Conservation (phyloP, 2,797 vertebrate genomes). For the Channa striata region DNA sequence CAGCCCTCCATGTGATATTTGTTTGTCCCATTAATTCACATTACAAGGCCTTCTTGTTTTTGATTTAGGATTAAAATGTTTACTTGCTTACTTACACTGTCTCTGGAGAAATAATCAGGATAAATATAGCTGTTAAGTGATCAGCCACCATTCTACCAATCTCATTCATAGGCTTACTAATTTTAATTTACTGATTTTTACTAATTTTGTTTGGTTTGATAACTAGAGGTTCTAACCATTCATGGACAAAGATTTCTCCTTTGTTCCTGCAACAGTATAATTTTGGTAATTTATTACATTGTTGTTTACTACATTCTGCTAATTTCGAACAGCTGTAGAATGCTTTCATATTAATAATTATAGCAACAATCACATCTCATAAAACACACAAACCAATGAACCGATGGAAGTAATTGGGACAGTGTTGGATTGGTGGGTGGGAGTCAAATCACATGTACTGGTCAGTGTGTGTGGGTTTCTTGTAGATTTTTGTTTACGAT, state of each 20-base stretch:
- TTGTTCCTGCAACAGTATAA: too few relatives aligned
- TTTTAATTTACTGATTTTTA: too few relatives aligned
- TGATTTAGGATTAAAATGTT: slow-evolving; percentile 47
- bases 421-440: too few relatives aligned
- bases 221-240: too few relatives aligned
- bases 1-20: slow-evolving; percentile 3
- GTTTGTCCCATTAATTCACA: slow-evolving; percentile 19
- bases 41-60: slow-evolving; percentile 25
- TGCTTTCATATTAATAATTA: too few relatives aligned
- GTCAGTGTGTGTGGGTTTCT: neutral
- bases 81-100: slow-evolving; percentile 13
- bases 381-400: neutral
- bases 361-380: neutral
- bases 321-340: neutral
- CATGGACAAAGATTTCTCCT: too few relatives aligned
- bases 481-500: too few relatives aligned
- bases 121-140: slow-evolving; percentile 11
- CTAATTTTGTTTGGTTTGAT: too few relatives aligned
- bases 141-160: slow-evolving; percentile 14
- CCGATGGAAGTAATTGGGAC: too few relatives aligned
- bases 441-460: too few relatives aligned
- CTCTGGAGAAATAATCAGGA: slow-evolving; percentile 32
- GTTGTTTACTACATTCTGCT: neutral
- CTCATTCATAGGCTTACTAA: too few relatives aligned
- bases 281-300: too few relatives aligned